phyloP scores from a whole-genome alignment of 2,888 invertebrate genomes.

The Apamea crenata region DNA sequence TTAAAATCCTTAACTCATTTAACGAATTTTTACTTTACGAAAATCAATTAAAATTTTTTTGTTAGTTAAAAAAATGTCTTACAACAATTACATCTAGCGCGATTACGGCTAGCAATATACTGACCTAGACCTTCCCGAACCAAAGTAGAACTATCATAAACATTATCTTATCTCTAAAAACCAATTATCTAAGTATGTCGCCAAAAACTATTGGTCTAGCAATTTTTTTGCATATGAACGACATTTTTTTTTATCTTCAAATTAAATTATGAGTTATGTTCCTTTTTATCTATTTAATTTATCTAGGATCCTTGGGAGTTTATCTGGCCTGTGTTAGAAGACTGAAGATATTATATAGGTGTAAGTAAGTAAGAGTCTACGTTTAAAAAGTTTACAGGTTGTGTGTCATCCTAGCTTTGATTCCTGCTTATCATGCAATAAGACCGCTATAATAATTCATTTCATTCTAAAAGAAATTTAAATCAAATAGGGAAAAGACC shows the following conservation, averaged over 20 bases:
- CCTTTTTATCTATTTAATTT: constrained; percentile 1
- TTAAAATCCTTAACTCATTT: neutral
- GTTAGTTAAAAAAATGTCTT: neutral
- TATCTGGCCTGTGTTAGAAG: constrained; percentile 12
- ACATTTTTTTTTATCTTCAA: constrained; percentile 5
- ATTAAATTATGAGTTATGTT: constrained; percentile 4
- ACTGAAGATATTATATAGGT: constrained; percentile 9
- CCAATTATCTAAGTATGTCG: constrained; percentile 65
- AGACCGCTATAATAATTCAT: neutral
- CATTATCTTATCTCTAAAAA: constrained; percentile 62
- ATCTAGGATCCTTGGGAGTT: constrained; percentile 19
- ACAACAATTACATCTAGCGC: neutral
- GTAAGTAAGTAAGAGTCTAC: neutral
- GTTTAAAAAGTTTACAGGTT: neutral
- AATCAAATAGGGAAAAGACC: neutral
- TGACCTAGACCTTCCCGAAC: constrained; percentile 65
- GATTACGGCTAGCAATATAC: constrained; percentile 28
- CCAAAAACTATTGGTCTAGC: constrained; percentile 59
- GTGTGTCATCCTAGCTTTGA: neutral
- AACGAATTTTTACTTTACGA: neutral
- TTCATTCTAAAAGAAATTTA: neutral
- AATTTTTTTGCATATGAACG: constrained; percentile 53
- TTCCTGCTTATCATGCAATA: neutral
- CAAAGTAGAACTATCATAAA: constrained; percentile 44
- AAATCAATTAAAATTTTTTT: no score